A percentile compares a stretch with the other conserved stretches of the same genome.
Evolutionary conservation across 23 tunicate species (phyloP).

Genomic region (Oikopleura vanhoeffeni): DNA sequence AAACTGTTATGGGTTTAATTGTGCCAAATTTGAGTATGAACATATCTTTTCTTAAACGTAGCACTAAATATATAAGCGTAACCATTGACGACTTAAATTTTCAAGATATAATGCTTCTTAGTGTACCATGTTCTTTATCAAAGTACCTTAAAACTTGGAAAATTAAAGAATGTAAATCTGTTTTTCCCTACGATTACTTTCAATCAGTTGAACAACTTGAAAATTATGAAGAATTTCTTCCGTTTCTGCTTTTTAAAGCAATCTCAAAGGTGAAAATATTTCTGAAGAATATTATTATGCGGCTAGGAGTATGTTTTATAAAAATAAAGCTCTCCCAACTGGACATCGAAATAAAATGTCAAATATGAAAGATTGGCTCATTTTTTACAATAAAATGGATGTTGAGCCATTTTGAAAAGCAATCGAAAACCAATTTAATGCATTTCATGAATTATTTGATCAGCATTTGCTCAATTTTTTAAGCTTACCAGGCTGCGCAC

Average conservation of each 20-base stretch:
- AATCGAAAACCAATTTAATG: not conserved
- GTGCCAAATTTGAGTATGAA: too few species aligned
- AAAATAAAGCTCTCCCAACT: not conserved
- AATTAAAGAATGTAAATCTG: not conserved
- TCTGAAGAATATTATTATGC: not conserved
- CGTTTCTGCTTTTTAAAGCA: not conserved
- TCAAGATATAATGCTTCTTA: not conserved
- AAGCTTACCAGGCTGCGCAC: too few species aligned
- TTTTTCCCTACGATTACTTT: not conserved
- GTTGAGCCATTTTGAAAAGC: not conserved
- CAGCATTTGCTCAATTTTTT: too few species aligned
- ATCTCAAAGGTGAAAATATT: not conserved
- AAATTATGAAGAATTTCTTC: not conserved
- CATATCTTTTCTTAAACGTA: too few species aligned
- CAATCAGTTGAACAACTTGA: not conserved
- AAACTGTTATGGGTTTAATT: too few species aligned
- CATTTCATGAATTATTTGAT: not conserved
- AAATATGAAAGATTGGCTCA: not conserved
- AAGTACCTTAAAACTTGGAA: not conserved
- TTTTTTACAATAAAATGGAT: not conserved
- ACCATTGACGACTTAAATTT: too few species aligned
- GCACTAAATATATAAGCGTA: too few species aligned
- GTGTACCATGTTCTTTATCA: not conserved
- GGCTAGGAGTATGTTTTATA: not conserved
- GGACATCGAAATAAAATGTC: not conserved